Base-by-base conservation (phyloP, 2,888 invertebrate genomes). In the Notocelia uddmanniana region DNA sequence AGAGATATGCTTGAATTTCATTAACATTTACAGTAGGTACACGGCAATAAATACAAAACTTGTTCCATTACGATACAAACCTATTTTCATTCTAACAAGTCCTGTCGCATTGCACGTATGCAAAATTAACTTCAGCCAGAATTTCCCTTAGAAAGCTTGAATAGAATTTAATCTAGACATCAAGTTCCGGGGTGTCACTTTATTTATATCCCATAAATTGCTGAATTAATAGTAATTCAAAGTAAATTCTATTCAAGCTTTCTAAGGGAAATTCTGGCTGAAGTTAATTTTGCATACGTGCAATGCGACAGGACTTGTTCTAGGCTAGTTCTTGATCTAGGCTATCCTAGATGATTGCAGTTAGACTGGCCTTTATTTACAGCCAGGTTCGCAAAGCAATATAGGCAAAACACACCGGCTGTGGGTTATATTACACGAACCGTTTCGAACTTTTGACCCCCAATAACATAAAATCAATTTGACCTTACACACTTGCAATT, bases 241-340 rank as follows among this genome's bases (percentile, higher is more conserved):
- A n/a, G n/a, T 84, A 86, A 87, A 90, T 89, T 90, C 87, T 31
- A 88, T 88, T 89, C 82, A 82, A 78, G 85, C 92, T 91, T 92
- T 92, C 92, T 89, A 90, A 81, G 76, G 80, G 74, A 78, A 87
- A 87, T 89, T 89, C 86, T 86, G 85, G 77, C 76, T 75, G 74
- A 80, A 85, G 81, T 80, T 81, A 84, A 83, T 79, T 83, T 75
- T 77, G 79, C 78, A 78, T 81, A 78, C 60, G 67, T 62, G 67
- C 55, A 72, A 62, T 72, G 37, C 67, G 6, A 23, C 23, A 50
- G 21, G 34, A 45, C 55, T 60, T 45, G 52, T 70, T 50, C n/a
- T n/a, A n/a, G n/a, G n/a, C n/a, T n/a, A n/a, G n/a, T n/a, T n/a
- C n/a, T n/a, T n/a, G n/a, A n/a, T n/a, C n/a, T n/a, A n/a, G n/a